Evolutionary conservation across 2,888 invertebrate genomes (phyloP).

Genomic region (Hydropsyche betteni): DNA sequence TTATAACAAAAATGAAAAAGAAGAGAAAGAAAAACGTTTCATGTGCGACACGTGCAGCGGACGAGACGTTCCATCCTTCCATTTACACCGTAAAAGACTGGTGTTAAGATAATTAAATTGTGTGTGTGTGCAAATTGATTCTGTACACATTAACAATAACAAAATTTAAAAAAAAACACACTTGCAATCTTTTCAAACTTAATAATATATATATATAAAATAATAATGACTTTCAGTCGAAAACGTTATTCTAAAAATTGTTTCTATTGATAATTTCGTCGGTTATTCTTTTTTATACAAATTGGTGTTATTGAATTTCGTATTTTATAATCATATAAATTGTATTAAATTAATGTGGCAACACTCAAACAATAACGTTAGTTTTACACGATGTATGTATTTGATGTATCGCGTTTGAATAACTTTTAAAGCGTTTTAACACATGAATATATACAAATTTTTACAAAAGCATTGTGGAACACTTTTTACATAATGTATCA

Average conservation of each 20-base stretch:
- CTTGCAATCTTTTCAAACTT: too few relatives aligned
- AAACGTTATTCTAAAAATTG: conserved; percentile 27
- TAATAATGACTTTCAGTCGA: conserved; percentile 21
- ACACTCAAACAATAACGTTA: conserved; percentile 17
- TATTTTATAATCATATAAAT: conserved; percentile 16
- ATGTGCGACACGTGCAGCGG: conserved; percentile 22
- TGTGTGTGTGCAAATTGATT: background rate
- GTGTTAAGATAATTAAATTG: conserved; percentile 22
- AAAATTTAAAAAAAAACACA: too few relatives aligned
- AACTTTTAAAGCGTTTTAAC: conserved; percentile 4
- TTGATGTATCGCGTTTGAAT: background rate
- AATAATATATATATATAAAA: too few relatives aligned
- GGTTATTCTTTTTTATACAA: conserved; percentile 31
- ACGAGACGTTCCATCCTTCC: conserved; percentile 22
- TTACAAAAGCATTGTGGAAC: conserved; percentile 4
- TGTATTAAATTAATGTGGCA: conserved; percentile 4
- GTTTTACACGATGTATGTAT: conserved; percentile 2
- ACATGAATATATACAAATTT: conserved; percentile 4
- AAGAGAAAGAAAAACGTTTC: conserved; percentile 20
- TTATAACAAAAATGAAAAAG: conserved; percentile 19
- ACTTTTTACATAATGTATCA: background rate
- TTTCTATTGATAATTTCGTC: conserved; percentile 32
- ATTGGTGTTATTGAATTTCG: conserved; percentile 29
- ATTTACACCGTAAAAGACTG: conserved; percentile 29
- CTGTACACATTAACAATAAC: background rate